Base-by-base conservation (phyloP, 2,113 vertebrate species). In the Laterallus jamaicensis region DNA sequence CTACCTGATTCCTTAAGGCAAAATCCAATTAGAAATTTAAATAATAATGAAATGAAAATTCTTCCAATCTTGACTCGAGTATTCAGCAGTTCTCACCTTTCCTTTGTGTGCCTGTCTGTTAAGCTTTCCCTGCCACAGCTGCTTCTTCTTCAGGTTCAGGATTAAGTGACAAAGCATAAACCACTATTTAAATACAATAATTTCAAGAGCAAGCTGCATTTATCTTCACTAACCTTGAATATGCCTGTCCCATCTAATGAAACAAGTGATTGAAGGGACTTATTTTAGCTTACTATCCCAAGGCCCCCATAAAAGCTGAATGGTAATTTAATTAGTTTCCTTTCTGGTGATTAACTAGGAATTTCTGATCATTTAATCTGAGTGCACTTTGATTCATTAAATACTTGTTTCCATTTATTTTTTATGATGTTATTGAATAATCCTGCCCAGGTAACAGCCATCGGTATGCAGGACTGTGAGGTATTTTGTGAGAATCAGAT, bases 261-360 rank as follows among this genome's bases (percentile, higher is more conserved):
- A 94, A 94, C 91, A 92, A 95, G 77, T 96, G 82, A 98, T 90
- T 96, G 95, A 97, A 97, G 90, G 82, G 55, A 71, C 63, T 95
- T 77, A 82, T 73, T 88, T 95, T 82, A 92, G 74, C 55, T 78
- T 47, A 39, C 79, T 70, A 37, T 94, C 83, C 85, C 92, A 81
- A 64, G 88, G 90, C 82, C 76, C 69, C 92, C 39, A 40, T 94
- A 86, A 95, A 96, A 85, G 50, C 63, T 64, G 81, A 95, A 86
- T 31, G 88, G 82, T 93, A 97, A 92, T 97, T 96, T 97, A 97
- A 98, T 97, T 97, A 95, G 93, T 97, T 97, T 96, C 92, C 92
- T 96, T 96, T 96, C 95, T 95, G 91, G 84, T 96, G 95, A 97
- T 96, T 97, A 97, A 96, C 92, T 91, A 69, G 89, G 88, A 97